These are phyloP conservation scores for Dipodomys stephensi DNA, from an alignment of 2,113 vertebrate genomes.

Conservation along the genomic window DNA sequence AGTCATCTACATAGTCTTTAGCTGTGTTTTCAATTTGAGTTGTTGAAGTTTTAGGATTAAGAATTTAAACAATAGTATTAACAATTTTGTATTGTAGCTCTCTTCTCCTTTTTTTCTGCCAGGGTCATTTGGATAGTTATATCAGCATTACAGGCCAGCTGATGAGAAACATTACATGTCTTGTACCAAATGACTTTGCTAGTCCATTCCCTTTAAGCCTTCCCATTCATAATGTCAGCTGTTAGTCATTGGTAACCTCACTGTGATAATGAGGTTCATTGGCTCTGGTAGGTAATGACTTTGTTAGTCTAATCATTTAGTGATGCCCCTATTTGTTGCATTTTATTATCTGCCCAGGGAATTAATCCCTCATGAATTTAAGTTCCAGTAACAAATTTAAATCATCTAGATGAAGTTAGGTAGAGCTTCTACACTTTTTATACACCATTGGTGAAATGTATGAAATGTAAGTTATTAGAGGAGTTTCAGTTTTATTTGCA, in stretches of 20 bases:
- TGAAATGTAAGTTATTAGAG: slow-evolving; percentile 17
- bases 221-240: not conserved
- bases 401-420: slow-evolving; percentile 17
- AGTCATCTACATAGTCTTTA: not conserved
- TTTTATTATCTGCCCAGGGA: slow-evolving; percentile 1
- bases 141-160: too few species aligned
- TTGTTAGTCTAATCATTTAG: not conserved
- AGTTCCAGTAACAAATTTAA: slow-evolving; percentile 50
- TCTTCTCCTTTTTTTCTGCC: not conserved
- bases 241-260: not conserved
- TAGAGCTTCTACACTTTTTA: slow-evolving; percentile 34
- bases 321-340: not conserved
- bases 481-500: slow-evolving; percentile 51
- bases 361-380: slow-evolving; percentile 30
- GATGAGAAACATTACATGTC: too few species aligned
- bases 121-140: too few species aligned
- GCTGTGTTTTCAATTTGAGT: slow-evolving; percentile 48
- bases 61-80: not conserved
- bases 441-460: not conserved
- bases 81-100: slow-evolving; percentile 5
- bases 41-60: slow-evolving; percentile 56
- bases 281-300: not conserved
- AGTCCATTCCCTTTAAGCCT: not conserved
- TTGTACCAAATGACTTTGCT: too few species aligned
- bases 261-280: not conserved